Evolutionary conservation across 2,113 vertebrate genomes (phyloP), one percentile per base, ranked within the genome.

Genomic region (Vulpes vulpes): DNA sequence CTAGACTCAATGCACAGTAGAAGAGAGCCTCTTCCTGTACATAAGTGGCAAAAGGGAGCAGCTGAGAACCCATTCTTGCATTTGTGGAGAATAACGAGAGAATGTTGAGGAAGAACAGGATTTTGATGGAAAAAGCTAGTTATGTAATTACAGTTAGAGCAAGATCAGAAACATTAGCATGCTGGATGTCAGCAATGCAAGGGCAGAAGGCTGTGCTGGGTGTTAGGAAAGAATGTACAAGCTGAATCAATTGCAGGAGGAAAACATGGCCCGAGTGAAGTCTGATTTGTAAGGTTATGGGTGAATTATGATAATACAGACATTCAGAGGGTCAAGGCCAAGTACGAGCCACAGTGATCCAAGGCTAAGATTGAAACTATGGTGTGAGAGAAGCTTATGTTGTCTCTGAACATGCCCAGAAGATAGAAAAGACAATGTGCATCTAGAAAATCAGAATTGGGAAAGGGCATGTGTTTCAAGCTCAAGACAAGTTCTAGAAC

Each of bases 211-310:
- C 96, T 53, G 69, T 20, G 19, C 91, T 59, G 93, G 91, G 92
- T 3, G 73, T 88, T 96, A 95, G 97, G 94, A 96, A 95, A 98
- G 97, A 98, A 98, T 59, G 94, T 97, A 97, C 8, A 4, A 79
- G 90, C 82, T 25, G 92, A 97, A 98, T 98, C 95, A 97, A 98
- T 95, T 97, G 92, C 89, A 97, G 98, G 98, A 96, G 97, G 96
- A 73, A 96, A 93, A 97, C 91, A 64, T 51, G 69, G 98, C 98
- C 94, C 49, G 64, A 95, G 93, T 98, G 90, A 97, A 98, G 98
- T 96, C 93, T 74, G 69, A 69, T 84, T 92, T 97, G 0, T 19
- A 97, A 97, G 98, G 98, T 94, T 95, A 2, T 60, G 81, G 95
- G 89, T 97, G 87, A 91, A 91, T 91, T 71, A 67, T 49, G 89